Percentiles rank a stretch among this genome's conserved stretches.
phyloP scores from a whole-genome alignment of 2,113 vertebrate species.

The Macaca nemestrina region DNA sequence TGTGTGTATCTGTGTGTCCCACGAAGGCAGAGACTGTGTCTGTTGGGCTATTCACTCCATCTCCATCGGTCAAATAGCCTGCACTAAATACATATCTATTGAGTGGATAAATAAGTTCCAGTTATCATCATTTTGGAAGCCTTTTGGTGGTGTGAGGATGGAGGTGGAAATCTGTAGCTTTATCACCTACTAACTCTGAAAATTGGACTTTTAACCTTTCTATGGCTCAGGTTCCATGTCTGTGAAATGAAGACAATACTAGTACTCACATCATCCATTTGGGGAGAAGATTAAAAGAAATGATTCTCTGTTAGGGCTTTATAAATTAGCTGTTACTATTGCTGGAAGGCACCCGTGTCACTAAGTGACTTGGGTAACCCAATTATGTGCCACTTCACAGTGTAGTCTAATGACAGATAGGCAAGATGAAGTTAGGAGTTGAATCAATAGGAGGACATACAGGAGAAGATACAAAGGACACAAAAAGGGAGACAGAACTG shows the following conservation, averaged over 20 bases:
- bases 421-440: not conserved
- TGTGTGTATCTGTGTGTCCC: not conserved
- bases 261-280: not conserved
- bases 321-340: not conserved
- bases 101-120: not conserved
- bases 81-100: not conserved
- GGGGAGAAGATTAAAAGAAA: not conserved
- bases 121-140: not conserved
- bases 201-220: not conserved
- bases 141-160: not conserved
- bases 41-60: not conserved
- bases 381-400: not conserved
- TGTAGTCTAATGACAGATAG: not conserved
- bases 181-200: not conserved
- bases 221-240: not conserved
- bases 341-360: not conserved
- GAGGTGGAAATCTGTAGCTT: not conserved
- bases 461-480: not conserved
- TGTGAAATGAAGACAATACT: not conserved
- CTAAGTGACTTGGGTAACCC: not conserved
- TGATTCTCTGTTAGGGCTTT: not conserved
- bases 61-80: not conserved
- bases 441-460: not conserved
- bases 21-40: not conserved
- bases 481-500: not conserved